Conservation (phyloP, 2,797 vertebrate genomes). For the Acanthiza pusilla region DNA sequence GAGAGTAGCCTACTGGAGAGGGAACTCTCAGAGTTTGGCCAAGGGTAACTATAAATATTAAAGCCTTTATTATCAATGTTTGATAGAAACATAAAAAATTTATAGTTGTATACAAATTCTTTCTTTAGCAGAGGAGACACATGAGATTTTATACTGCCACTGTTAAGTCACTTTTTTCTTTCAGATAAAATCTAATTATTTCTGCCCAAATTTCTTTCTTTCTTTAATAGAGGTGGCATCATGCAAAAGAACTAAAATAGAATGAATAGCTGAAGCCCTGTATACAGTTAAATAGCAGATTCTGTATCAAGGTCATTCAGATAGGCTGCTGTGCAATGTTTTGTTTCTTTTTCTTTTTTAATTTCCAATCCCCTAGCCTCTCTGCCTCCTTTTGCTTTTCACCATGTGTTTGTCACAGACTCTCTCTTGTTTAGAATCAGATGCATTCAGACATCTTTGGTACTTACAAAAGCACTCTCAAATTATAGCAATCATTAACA, state of each 20-base stretch:
- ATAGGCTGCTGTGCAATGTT: not conserved
- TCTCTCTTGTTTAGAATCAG: conserved; percentile 53
- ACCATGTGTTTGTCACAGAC: conserved; percentile 1
- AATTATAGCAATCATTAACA: conserved; percentile 17
- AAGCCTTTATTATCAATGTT: conserved; percentile 77
- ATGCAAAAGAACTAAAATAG: not conserved
- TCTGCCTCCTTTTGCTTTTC: conserved; percentile 44
- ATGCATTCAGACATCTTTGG: conserved; percentile 30
- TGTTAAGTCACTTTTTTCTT: conserved; percentile 11
- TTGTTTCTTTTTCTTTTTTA: not conserved
- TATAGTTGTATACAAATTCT: conserved; percentile 65
- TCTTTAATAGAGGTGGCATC: not conserved
- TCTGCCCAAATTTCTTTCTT: conserved; percentile 1
- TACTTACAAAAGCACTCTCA: conserved; percentile 59
- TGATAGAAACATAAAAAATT: conserved; percentile 76
- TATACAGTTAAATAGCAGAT: conserved; percentile 36
- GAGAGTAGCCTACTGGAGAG: conserved; percentile 31
- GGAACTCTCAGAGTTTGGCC: conserved; percentile 70
- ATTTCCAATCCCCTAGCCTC: conserved; percentile 16
- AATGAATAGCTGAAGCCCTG: not conserved
- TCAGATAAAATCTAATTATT: conserved; percentile 56
- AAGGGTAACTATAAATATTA: conserved; percentile 78
- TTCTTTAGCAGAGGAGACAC: conserved; percentile 41
- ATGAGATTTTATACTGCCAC: conserved; percentile 45
- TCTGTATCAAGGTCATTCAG: conserved; percentile 58